A percentile compares a stretch with the other conserved stretches of the same genome.
These are phyloP conservation scores for Trinorchestia longiramus DNA, from an alignment of 1,140 invertebrate species.

Conservation along the genomic window DNA sequence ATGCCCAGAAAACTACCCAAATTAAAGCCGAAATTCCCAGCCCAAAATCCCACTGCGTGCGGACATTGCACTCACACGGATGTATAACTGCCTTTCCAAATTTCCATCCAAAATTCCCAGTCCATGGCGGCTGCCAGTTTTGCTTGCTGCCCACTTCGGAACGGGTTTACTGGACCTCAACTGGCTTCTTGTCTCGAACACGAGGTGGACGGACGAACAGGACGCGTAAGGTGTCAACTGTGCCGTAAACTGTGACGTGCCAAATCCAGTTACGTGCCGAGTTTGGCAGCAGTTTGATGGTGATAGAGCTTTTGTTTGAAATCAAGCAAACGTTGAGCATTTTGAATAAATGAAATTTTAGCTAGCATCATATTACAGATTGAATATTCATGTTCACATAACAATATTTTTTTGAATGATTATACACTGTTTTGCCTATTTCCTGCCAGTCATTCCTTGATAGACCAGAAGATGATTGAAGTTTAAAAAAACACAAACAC, in stretches of 20 bases:
- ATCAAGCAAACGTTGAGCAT: background rate
- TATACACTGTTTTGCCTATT: no score
- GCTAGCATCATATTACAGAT: no score
- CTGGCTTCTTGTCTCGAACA: background rate
- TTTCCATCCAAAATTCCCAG: background rate
- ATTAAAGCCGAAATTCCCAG: background rate
- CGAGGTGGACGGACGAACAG: background rate
- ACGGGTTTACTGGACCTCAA: background rate
- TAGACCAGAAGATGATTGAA: no score
- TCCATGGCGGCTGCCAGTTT: background rate
- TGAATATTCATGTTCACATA: no score
- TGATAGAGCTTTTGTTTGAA: background rate
- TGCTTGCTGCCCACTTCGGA: background rate
- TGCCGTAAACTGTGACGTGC: background rate
- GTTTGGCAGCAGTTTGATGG: no score
- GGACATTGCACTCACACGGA: background rate
- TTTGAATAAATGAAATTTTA: background rate
- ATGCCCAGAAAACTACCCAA: background rate
- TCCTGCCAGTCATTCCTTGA: no score
- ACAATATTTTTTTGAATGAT: no score
- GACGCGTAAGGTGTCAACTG: background rate
- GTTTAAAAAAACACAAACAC: no score
- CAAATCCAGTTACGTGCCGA: background rate
- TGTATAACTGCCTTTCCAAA: background rate
- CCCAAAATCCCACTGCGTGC: background rate